Evolutionary conservation across 1,140 invertebrate species (phyloP), one percentile per base, ranked within the genome.

Genomic region (Sesamia nonagrioides): DNA sequence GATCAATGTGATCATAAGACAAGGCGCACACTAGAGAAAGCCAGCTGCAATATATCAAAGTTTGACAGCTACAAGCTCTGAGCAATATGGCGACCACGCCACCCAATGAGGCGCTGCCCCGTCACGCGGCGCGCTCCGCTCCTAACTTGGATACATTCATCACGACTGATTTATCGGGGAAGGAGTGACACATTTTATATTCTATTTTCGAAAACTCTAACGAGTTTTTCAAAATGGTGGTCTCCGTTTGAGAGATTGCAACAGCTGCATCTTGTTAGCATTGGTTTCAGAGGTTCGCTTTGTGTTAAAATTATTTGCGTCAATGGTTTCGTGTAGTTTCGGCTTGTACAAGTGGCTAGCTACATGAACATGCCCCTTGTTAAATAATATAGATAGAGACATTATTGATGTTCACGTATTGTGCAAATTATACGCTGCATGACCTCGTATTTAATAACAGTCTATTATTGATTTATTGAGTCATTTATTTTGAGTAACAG

Each of bases 131-230:
- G 84, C 86, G 89, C 84, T 89, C 83, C 88, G 88, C 84, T 91
- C 86, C 88, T 89, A 89, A 89, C 88, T 87, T 83, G 82, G 79
- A 79, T 86, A 88, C 92, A 92, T 95, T 94, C 92, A 95, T 95
- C 92, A 94, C 89, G 81, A 61, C 86, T 93, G 93, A 95, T 95
- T 94, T 94, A 94, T 93, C 89, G 87, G 76, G 86, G 90, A 91
- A 94, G 91, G 92, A 92, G 93, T 95, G 93, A 94, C 92, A 94
- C 91, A 93, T 93, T 92, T 93, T 93, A 93, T 94, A 91, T 91
- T 93, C 93, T 94, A 94, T 95, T 95, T 94, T 94, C 88, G 93
- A 93, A 94, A 93, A 91, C 86, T 87, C 89, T 85, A 88, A 88
- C 85, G 89, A 92, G 87, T 93, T 95, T 93, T 95, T 95, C 92